Evolutionary conservation across 1,140 invertebrate species (phyloP), one percentile per base, ranked within the genome.

Genomic region (Rhysida immarginata): DNA sequence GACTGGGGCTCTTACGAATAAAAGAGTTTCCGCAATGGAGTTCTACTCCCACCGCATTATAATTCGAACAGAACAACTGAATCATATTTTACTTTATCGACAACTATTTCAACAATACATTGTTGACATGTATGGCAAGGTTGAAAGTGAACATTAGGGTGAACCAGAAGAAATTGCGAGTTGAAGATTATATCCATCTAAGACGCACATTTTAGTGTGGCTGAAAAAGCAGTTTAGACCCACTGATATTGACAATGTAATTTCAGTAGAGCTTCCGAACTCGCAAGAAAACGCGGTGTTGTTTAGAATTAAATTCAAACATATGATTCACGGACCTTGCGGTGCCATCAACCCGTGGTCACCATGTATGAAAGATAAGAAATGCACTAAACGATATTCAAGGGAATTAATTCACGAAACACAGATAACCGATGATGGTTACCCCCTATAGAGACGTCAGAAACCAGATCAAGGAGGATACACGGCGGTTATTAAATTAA

Each of bases 291-390:
- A 3, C 46, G 57, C 14, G 24, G 21, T 3, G 55, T 58, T 14
- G 35, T 59, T 21, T 11, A 35, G 11, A 53, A 41, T 41, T 41
- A n/a, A 11, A 11, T 11, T 41, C n/a, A 41, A 41, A 41, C 11
- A 41, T n/a, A 41, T 41, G 35, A n/a, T 41, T 11, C 74, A 78
- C 69, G 74, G 75, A 14, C 75, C 74, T 49, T 78, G 74, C 65
- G 75, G 71, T 26, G 2, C 41, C 26, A 42, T 70, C 0, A 77
- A 77, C 60, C 59, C 2, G n/a, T 61, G 62, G 54, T 72, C 71
- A 52, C 71, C 71, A 2, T 76, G 75, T 62, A 75, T 75, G 73
- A 54, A 48, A 26, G 64, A 73, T 56, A 68, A 66, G 26, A 69
- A 68, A 53, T 76, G 74, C 61, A 61, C 67, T 0, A 75, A 77